Evolutionary conservation across 2,888 invertebrate genomes (phyloP).

Genomic region (Saturnia japonica): DNA sequence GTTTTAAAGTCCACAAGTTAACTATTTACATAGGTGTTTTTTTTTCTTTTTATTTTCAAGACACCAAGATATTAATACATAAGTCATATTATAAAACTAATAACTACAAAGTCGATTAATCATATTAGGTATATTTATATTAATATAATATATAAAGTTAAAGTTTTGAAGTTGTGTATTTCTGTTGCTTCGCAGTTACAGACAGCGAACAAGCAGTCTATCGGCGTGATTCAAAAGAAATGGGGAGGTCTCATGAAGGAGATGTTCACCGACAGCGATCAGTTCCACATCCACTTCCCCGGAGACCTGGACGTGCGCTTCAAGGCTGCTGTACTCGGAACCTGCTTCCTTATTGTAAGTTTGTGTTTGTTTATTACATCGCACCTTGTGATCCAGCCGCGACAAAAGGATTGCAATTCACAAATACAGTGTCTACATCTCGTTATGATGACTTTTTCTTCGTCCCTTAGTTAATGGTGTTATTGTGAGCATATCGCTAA

Average conservation of each 20-base stretch:
- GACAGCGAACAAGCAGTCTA: constrained; percentile 38
- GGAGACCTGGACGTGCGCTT: constrained; percentile 42
- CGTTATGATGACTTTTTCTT: no score
- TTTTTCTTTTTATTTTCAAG: no score
- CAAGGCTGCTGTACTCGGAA: constrained; percentile 53
- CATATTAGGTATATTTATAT: no score
- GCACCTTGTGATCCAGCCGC: not conserved
- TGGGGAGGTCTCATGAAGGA: constrained; percentile 39
- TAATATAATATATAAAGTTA: no score
- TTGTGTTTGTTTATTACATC: not conserved
- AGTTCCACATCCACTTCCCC: constrained; percentile 49
- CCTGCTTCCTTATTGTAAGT: constrained; percentile 50
- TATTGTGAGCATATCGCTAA: no score
- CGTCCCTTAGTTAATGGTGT: no score
- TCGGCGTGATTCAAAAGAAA: constrained; percentile 43
- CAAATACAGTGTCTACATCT: no score
- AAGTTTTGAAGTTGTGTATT: not conserved
- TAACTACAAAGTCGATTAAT: no score
- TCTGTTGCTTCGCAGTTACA: constrained; percentile 42
- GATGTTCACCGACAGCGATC: constrained; percentile 36
- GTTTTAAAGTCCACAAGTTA: no score
- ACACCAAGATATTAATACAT: no score
- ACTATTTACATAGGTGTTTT: no score
- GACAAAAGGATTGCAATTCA: not conserved
- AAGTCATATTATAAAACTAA: no score